Evolutionary conservation across 2,888 invertebrate species (phyloP).

Genomic region (Cantharis nigra): DNA sequence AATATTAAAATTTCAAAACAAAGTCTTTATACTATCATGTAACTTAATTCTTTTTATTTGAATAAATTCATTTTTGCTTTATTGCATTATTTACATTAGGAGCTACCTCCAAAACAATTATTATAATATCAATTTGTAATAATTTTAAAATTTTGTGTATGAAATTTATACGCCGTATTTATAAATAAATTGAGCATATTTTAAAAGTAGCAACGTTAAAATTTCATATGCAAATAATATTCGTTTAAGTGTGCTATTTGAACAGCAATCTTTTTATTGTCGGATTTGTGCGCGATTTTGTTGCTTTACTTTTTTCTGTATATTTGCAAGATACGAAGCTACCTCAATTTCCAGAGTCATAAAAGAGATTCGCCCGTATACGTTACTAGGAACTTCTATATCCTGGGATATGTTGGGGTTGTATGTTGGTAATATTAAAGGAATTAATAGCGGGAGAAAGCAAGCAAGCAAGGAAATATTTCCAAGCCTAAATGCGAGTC

Average conservation of each 20-base stretch:
- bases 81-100: too few species aligned
- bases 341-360: conserved; percentile 43
- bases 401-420: conserved; percentile 36
- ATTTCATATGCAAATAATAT: conserved; percentile 49
- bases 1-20: neutral
- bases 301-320: conserved; percentile 36
- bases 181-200: neutral
- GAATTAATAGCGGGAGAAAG: conserved; percentile 33
- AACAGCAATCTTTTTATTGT: conserved; percentile 46
- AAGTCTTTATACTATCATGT: too few species aligned
- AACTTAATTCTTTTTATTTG: too few species aligned
- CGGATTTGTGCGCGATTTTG: conserved; percentile 41
- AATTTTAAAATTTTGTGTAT: neutral
- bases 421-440: conserved; percentile 36
- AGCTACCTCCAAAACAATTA: too few species aligned
- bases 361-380: conserved; percentile 43
- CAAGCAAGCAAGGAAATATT: conserved; percentile 28
- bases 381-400: conserved; percentile 31
- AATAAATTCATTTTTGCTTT: too few species aligned
- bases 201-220: conserved; percentile 40
- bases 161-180: neutral
- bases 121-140: neutral
- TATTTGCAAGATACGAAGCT: conserved; percentile 36
- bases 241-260: conserved; percentile 45
- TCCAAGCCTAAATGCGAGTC: conserved; percentile 12